phyloP scores from a whole-genome alignment of 2,797 vertebrate genomes.

The Labroides dimidiatus region DNA sequence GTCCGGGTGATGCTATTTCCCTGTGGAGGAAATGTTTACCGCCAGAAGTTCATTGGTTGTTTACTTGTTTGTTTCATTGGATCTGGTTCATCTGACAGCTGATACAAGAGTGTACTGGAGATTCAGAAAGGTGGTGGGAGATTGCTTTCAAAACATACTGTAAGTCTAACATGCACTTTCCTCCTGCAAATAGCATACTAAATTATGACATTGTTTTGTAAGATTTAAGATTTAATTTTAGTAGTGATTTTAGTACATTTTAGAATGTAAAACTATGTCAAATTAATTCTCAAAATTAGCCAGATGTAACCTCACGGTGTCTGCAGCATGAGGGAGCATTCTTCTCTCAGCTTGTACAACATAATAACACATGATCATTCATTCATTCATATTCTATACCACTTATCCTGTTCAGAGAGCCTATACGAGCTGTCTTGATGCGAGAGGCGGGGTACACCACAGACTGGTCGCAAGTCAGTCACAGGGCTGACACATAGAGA shows the following conservation, averaged over 20 bases:
- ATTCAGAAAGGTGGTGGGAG: constrained; percentile 13
- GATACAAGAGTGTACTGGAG: constrained; percentile 31
- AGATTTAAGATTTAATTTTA: not conserved
- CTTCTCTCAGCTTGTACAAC: not conserved
- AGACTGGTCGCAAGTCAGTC: too few species aligned
- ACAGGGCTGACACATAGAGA: too few species aligned
- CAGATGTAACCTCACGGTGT: not conserved
- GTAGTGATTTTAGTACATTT: too few species aligned
- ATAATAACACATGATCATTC: not conserved
- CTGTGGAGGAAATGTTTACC: not conserved
- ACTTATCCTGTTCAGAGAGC: too few species aligned
- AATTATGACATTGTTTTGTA: not conserved
- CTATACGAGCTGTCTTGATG: too few species aligned
- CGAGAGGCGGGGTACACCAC: too few species aligned
- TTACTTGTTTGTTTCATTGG: constrained; percentile 57
- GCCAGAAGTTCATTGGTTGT: constrained; percentile 23
- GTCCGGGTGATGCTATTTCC: constrained; percentile 5
- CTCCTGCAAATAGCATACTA: not conserved
- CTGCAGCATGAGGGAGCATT: not conserved
- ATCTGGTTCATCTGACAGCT: constrained; percentile 40
- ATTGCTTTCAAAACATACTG: constrained; percentile 17
- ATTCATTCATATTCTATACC: too few species aligned
- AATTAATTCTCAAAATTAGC: not conserved
- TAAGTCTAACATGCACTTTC: not conserved
- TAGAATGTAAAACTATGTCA: not conserved